Evolutionary conservation across 92 coral and sea anemone genomes (phyloP).

Genomic region (Zoanthus gigantus): DNA sequence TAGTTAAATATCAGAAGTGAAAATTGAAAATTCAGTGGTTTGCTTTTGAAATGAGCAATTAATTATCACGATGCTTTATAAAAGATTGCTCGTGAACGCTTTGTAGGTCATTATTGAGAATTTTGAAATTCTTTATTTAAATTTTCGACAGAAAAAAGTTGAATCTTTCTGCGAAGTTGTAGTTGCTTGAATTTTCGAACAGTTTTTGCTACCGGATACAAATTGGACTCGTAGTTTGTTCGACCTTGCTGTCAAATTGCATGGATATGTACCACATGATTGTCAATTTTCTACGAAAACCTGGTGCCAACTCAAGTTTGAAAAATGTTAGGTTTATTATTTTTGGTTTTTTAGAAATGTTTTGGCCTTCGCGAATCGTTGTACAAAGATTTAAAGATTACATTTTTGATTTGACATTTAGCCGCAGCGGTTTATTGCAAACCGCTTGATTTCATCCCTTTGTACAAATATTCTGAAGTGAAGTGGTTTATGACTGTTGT

Average conservation of each 20-base stretch:
- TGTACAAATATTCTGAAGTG: neutral
- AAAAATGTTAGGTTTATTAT: neutral
- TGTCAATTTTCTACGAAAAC: neutral
- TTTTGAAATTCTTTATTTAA: neutral
- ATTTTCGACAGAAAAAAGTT: neutral
- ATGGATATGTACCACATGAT: neutral
- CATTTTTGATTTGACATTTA: constrained; percentile 3
- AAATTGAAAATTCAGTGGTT: neutral
- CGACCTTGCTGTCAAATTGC: neutral
- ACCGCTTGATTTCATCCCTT: neutral
- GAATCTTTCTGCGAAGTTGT: neutral
- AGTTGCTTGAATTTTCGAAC: neutral
- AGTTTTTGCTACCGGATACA: neutral
- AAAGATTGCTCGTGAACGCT: neutral
- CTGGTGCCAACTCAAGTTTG: neutral
- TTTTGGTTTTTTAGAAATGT: neutral
- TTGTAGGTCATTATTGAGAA: neutral
- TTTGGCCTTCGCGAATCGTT: neutral
- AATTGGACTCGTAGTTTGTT: neutral
- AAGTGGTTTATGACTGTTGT: neutral
- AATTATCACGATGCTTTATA: neutral
- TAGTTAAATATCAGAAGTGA: neutral
- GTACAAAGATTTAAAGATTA: neutral
- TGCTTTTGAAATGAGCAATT: neutral
- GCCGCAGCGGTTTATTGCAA: neutral